Evolutionary conservation across 2,888 invertebrate species (phyloP).

Genomic region (Corythucha ciliata): DNA sequence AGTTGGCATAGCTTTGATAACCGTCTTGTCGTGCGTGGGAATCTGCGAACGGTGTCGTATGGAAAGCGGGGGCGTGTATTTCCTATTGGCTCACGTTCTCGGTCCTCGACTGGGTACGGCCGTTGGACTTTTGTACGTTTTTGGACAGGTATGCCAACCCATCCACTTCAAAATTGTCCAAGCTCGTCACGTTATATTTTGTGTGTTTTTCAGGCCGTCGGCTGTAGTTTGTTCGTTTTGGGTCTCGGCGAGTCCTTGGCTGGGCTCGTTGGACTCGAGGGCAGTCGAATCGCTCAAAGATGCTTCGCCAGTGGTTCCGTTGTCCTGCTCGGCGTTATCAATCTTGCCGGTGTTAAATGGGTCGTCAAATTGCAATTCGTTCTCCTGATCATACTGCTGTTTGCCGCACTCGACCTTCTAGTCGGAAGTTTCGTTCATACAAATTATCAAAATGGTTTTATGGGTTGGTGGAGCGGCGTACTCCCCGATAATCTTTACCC

Average conservation of each 20-base stretch:
- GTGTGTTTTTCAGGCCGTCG: constrained; percentile 64
- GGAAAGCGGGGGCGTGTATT: constrained; percentile 96
- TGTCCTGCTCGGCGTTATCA: constrained; percentile 75
- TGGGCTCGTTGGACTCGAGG: constrained; percentile 62
- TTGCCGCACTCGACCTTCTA: constrained; percentile 87
- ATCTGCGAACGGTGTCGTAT: constrained; percentile 91
- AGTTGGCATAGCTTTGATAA: constrained; percentile 82
- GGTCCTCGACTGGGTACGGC: constrained; percentile 90
- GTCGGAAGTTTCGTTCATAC: constrained; percentile 81
- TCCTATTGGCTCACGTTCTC: constrained; percentile 84
- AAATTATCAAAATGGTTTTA: constrained; percentile 63
- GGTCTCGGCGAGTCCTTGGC: constrained; percentile 97
- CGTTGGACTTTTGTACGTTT: constrained; percentile 86
- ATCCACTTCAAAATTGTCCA: not conserved
- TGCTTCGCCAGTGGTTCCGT: constrained; percentile 83
- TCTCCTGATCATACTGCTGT: constrained; percentile 69
- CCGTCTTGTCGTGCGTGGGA: constrained; percentile 89
- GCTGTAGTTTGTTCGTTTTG: constrained; percentile 89
- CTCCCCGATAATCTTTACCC: constrained; percentile 74
- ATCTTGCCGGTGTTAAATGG: constrained; percentile 96
- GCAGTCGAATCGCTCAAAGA: constrained; percentile 69
- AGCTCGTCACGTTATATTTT: not conserved
- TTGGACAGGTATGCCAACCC: constrained; percentile 67
- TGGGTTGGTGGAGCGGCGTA: constrained; percentile 74
- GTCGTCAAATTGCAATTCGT: constrained; percentile 91